Base-by-base conservation (phyloP, 2,888 invertebrate genomes). In the Macaria liturata region DNA sequence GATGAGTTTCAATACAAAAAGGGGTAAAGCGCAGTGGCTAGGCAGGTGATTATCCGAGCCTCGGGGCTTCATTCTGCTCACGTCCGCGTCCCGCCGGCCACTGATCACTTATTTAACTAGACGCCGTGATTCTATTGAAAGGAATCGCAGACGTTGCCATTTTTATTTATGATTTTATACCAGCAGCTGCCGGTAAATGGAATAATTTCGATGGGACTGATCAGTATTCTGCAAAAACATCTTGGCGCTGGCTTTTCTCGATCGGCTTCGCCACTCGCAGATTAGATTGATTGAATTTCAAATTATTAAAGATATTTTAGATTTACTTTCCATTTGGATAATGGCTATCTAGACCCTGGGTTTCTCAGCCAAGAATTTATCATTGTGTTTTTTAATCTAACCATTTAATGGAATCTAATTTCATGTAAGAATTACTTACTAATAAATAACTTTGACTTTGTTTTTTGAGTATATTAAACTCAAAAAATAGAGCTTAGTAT, bases 81-180 rank as follows among this genome's bases (percentile, higher is more conserved):
- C 68, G 68, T 69, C 84, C 89, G 88, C 91, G 90, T 88, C 75
- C 65, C 75, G 69, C 59, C 80, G 80, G 75, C 82, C 84, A 83
- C 86, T 88, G 88, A 90, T 91, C 88, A 88, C 86, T 90, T 91
- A 90, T 91, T 90, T 90, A 89, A 86, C 89, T 86, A 81, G 72
- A 76, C 79, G 80, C 80, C 80, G 86, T 89, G 91, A 91, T 91
- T 89, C 81, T 74, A 84, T 81, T 84, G 86, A 20, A 88, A 81
- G 80, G 80, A 83, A 81, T 68, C 76, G 78, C 80, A 83, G 81
- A 81, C 84, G 71, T 75, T 70, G 70, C 80, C 84, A 84, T 88
- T 86, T 83, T 86, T 88, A 88, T 89, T 89, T 88, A 88, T 86
- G 81, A 86, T 86, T 83, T 80, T 83, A 82, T 80, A 74, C 71